These are phyloP conservation scores for Axinella damicornis DNA, from an alignment of 37 sponge, comb jelly and placozoan genomes.

Conservation along the genomic window DNA sequence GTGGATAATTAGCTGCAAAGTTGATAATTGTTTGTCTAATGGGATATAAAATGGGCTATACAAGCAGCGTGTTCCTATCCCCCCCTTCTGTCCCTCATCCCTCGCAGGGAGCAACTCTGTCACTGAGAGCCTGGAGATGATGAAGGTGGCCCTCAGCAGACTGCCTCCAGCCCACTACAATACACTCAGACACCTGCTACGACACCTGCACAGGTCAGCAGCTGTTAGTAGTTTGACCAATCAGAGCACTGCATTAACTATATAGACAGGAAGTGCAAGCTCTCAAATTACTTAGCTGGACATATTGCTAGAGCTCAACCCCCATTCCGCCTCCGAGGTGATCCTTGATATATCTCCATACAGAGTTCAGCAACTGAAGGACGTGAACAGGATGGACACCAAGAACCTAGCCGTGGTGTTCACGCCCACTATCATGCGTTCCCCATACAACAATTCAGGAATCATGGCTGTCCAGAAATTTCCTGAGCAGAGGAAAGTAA, in stretches of 20 bases:
- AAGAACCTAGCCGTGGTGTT: conserved; percentile 92
- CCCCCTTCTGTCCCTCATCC: background rate
- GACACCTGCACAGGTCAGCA: conserved; percentile 80
- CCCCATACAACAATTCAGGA: conserved; percentile 56
- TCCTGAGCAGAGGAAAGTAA: conserved; percentile 74
- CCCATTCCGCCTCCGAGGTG: no score
- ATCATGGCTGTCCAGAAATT: conserved; percentile 73
- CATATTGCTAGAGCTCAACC: no score
- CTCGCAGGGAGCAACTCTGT: conserved; percentile 38
- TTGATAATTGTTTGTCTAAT: no score
- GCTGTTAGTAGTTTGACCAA: no score
- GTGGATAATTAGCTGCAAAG: no score
- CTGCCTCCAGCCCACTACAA: conserved; percentile 87
- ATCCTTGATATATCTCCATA: no score
- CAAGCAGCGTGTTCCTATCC: no score
- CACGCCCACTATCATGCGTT: conserved; percentile 83
- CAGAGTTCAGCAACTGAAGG: conserved; percentile 57
- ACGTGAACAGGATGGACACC: conserved; percentile 79
- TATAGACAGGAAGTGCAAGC: no score
- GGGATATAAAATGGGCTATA: no score
- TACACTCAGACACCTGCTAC: conserved; percentile 77
- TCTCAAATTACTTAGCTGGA: no score
- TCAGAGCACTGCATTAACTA: no score
- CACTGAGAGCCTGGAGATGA: conserved; percentile 68
- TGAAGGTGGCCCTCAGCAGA: conserved; percentile 64